Evolutionary conservation across 2,113 vertebrate genomes (phyloP), one percentile per base, ranked within the genome.

Genomic region (Ia io): DNA sequence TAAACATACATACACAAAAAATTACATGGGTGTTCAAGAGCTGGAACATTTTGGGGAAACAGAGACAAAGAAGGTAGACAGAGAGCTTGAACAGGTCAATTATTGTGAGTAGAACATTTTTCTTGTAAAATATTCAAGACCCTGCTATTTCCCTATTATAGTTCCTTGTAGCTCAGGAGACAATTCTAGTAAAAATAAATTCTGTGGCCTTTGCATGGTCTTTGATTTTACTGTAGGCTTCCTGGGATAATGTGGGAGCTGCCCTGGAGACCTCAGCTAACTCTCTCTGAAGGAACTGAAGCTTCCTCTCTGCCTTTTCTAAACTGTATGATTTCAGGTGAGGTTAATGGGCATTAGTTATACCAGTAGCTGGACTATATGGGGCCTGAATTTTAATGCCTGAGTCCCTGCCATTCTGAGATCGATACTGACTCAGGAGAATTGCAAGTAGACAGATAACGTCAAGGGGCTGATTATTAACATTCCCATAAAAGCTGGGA

Each of bases 271-370:
- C 70, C n/a, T 65, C 2, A 22, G 88, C 63, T 74, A 22, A 65
- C 61, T 84, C 70, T 78, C 20, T 71, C 51, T 28, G 30, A 77
- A 74, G 4, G 35, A 76, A 32, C 56, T 18, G 35, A 40, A 69
- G 47, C 20, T 61, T 87, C 71, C 47, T 78, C 63, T 76, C 61
- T 32, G 65, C 40, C 69, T 89, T 90, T 80, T 56, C 44, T 32
- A 63, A 94, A 35, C 76, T 17, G 23, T 18, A 12, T 25, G 74
- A 88, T 71, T 91, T 95, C 93, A 93, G 79, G 71, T 80, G 83
- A 96, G 94, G 96, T 92, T 93, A 94, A 90, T 91, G 84, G 63
- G 47, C 65, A 32, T 91, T 91, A 63, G 63, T 71, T 91, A 91
- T n/a, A 89, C 47, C 56, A 3, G 18, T 42, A 84, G 84, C 53